phyloP scores from a whole-genome alignment of 2,888 invertebrate genomes.

The Cremastinae sp. region DNA sequence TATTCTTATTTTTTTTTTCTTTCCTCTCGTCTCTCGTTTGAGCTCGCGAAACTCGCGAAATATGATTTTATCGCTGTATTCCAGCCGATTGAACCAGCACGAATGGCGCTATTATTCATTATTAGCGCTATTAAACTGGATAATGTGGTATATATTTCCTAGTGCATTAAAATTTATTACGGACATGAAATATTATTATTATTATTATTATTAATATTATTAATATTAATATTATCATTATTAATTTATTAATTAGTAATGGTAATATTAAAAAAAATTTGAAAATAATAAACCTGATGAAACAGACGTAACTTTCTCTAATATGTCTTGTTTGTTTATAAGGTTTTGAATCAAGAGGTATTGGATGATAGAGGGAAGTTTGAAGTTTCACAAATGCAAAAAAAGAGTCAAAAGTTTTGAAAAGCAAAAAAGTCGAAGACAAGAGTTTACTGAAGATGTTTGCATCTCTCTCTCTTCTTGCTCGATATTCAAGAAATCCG shows the following conservation, averaged over 20 bases:
- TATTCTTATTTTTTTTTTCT: constrained; percentile 14
- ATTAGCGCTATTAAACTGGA: constrained; percentile 62
- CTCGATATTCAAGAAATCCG: constrained; percentile 77
- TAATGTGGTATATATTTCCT: constrained; percentile 69
- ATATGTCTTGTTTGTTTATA: constrained; percentile 88
- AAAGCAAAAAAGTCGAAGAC: constrained; percentile 76
- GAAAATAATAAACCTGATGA: constrained; percentile 66
- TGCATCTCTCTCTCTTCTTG: constrained; percentile 70
- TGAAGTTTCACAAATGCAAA: constrained; percentile 77
- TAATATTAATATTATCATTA: constrained; percentile 31
- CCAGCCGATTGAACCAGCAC: constrained; percentile 68
- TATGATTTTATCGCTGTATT: constrained; percentile 67
- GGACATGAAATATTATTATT: constrained; percentile 57
- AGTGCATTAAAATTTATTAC: constrained; percentile 65
- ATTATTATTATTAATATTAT: constrained; percentile 1
- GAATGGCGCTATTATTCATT: constrained; percentile 56
- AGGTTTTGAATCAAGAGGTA: constrained; percentile 92
- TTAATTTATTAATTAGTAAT: constrained; percentile 36
- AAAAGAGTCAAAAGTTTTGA: constrained; percentile 77
- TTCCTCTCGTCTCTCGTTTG: constrained; percentile 13
- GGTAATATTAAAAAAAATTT: constrained; percentile 65
- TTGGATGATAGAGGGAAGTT: constrained; percentile 86
- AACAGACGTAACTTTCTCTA: constrained; percentile 77
- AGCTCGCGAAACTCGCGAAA: constrained; percentile 22
- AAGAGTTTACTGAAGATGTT: constrained; percentile 77